A percentile compares a stretch with the other conserved stretches of the same genome.
These are phyloP conservation scores for Rhadina sibilatrix DNA, from an alignment of 2,113 vertebrate genomes.

Conservation along the genomic window DNA sequence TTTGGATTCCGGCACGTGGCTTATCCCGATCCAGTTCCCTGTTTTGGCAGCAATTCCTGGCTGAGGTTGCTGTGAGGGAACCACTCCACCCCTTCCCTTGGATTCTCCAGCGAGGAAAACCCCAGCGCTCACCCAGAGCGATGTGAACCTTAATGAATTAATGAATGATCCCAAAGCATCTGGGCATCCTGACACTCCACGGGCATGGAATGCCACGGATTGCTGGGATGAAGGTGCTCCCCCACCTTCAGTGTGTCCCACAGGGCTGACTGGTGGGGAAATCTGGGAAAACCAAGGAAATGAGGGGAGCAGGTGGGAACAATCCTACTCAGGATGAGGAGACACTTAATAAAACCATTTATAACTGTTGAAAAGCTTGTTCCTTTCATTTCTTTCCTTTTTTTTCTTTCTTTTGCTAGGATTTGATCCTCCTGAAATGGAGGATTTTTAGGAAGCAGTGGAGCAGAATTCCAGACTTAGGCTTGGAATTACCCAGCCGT, in stretches of 20 bases:
- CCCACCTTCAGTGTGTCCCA: neutral
- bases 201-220: neutral
- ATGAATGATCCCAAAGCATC: neutral
- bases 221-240: neutral
- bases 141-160: neutral
- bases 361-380: neutral
- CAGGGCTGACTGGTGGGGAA: no score
- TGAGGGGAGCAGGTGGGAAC: neutral
- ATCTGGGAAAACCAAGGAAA: neutral
- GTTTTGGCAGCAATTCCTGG: neutral
- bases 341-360: neutral
- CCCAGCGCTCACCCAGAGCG: neutral
- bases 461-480: neutral
- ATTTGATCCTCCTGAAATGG: neutral
- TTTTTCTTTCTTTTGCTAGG: fast-evolving
- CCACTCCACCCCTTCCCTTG: neutral
- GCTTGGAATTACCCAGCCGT: neutral
- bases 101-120: neutral
- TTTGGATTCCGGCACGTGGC: neutral
- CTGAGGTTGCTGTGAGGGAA: neutral
- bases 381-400: neutral
- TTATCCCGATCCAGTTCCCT: neutral
- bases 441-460: neutral
- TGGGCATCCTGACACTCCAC: neutral
- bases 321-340: neutral